Evolutionary conservation across 2,113 vertebrate genomes (phyloP).

Genomic region (Podilymbus podiceps): DNA sequence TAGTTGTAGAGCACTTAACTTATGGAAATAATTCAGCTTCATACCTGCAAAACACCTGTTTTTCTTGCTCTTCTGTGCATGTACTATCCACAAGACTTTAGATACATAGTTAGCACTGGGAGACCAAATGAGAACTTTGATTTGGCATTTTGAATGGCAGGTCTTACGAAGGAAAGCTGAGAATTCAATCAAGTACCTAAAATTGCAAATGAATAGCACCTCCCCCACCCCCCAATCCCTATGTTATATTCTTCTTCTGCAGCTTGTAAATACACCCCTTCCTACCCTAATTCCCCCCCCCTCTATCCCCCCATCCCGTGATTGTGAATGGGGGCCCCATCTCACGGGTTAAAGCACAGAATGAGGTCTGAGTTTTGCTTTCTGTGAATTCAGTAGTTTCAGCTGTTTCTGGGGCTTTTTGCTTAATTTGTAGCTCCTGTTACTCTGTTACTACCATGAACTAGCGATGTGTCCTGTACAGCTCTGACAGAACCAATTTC

Average conservation of each 20-base stretch:
- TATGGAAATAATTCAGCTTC: not conserved
- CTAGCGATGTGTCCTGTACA: rapidly evolving
- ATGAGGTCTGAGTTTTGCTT: not conserved
- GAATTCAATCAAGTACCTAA: not conserved
- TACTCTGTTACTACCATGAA: rapidly evolving
- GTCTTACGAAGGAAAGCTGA: not conserved
- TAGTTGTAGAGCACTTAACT: not conserved
- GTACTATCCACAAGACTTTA: not conserved
- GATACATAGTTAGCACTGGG: not conserved
- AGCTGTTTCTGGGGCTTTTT: not conserved
- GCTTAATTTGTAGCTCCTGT: not conserved
- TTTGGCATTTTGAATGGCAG: not conserved
- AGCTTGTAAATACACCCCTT: not conserved
- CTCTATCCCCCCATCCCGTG: rapidly evolving
- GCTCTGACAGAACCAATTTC: not conserved
- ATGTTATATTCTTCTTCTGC: rapidly evolving
- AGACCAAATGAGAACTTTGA: not conserved
- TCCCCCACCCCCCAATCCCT: too few species aligned
- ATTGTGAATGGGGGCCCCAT: not conserved
- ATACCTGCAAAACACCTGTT: not conserved
- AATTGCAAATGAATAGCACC: not conserved
- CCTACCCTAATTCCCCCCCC: too few species aligned
- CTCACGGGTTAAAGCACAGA: not conserved
- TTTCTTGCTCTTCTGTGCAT: not conserved
- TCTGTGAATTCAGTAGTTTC: not conserved